Evolutionary conservation across 2,888 invertebrate species (phyloP).

Genomic region (Rambutsinella grinnellia): DNA sequence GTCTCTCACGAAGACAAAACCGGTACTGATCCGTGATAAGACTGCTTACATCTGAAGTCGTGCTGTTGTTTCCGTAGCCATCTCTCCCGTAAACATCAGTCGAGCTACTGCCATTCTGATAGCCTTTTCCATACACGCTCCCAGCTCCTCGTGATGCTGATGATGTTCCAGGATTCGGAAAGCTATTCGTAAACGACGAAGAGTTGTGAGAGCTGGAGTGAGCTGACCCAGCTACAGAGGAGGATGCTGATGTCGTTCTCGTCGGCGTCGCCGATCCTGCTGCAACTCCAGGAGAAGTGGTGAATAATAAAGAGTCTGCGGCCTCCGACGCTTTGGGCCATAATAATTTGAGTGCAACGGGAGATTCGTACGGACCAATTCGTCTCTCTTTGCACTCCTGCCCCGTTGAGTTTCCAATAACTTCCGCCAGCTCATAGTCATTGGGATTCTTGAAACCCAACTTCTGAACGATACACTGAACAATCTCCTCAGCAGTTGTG

Average conservation of each 20-base stretch:
- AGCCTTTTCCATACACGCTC: constrained; percentile 10
- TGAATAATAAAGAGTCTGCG: constrained; percentile 59
- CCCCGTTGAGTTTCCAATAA: constrained; percentile 87
- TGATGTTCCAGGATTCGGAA: constrained; percentile 33
- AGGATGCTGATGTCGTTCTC: constrained; percentile 19
- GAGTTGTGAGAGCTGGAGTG: constrained; percentile 41
- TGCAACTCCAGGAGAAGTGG: not conserved
- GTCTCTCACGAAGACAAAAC: constrained; percentile 90
- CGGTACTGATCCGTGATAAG: constrained; percentile 70
- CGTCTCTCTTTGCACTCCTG: constrained; percentile 93
- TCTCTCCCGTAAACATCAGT: constrained; percentile 11
- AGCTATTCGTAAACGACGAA: constrained; percentile 41
- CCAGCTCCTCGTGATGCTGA: constrained; percentile 15
- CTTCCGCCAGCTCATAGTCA: constrained; percentile 88
- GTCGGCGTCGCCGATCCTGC: constrained; percentile 36
- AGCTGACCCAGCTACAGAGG: constrained; percentile 2
- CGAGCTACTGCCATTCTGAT: constrained; percentile 28
- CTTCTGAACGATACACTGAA: constrained; percentile 86
- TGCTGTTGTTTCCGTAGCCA: constrained; percentile 14
- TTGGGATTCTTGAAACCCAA: constrained; percentile 75
- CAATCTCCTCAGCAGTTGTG: constrained; percentile 92
- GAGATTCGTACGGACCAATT: constrained; percentile 76
- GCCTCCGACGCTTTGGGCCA: constrained; percentile 76
- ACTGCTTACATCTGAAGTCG: constrained; percentile 46
- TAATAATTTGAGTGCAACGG: constrained; percentile 65